These are phyloP conservation scores for Drosophila ercepeae DNA, from an alignment of 1,140 invertebrate species.

Conservation along the genomic window DNA sequence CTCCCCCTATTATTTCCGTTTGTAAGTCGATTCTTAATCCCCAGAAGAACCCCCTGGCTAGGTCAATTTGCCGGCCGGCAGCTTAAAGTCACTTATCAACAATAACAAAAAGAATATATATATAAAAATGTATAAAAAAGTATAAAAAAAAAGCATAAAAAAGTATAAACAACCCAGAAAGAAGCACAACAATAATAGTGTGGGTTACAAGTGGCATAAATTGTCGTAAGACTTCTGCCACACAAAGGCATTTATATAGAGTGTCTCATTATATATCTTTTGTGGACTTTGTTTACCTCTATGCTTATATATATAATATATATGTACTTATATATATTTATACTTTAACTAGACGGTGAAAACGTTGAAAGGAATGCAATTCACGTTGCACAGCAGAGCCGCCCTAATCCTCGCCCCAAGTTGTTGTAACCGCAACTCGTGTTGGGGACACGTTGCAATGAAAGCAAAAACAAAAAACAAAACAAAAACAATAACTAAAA, in stretches of 20 bases:
- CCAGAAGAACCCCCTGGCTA: too few relatives aligned
- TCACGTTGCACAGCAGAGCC: slow-evolving; percentile 35
- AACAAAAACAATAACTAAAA: slow-evolving; percentile 19
- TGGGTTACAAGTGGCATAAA: slow-evolving; percentile 11
- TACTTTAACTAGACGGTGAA: slow-evolving; percentile 11
- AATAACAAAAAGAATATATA: slow-evolving; percentile 4
- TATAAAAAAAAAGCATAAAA: not conserved
- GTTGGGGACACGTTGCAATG: slow-evolving; percentile 28
- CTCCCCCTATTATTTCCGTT: not conserved
- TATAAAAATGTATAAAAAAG: not conserved
- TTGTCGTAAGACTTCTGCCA: slow-evolving; percentile 15
- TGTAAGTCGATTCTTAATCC: too few relatives aligned
- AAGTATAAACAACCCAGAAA: too few relatives aligned
- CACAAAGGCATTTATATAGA: not conserved
- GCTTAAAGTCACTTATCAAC: slow-evolving; percentile 15
- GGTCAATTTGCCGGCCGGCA: slow-evolving; percentile 43
- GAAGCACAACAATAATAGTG: too few relatives aligned
- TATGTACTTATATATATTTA: not conserved
- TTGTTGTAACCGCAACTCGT: slow-evolving; percentile 35
- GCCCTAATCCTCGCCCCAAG: slow-evolving; percentile 1
- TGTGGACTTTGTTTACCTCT: slow-evolving; percentile 3
- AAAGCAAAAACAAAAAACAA: not conserved
- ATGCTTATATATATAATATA: not conserved
- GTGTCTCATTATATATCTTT: not conserved
- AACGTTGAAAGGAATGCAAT: not conserved